Conservation (phyloP, 2,888 invertebrate genomes). For the Aphidoletes aphidimyza region DNA sequence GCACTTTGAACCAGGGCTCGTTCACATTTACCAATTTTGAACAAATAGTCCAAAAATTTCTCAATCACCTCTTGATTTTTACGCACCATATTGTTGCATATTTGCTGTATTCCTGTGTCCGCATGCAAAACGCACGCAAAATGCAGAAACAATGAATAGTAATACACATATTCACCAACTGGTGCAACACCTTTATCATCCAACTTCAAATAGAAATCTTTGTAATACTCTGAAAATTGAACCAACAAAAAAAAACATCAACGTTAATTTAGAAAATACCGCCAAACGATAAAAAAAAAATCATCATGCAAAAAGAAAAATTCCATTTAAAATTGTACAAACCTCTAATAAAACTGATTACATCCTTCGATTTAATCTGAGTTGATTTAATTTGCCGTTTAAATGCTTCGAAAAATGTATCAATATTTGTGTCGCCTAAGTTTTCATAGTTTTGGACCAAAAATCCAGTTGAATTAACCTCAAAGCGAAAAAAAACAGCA, state of each 20-base stretch:
- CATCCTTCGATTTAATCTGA: slow-evolving; percentile 56
- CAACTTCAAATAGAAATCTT: slow-evolving; percentile 4
- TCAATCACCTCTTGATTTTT: slow-evolving; percentile 61
- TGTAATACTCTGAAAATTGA: neutral
- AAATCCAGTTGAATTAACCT: slow-evolving; percentile 62
- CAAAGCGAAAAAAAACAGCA: neutral
- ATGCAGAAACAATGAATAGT: slow-evolving; percentile 64
- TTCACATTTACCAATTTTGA: slow-evolving; percentile 57
- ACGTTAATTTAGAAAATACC: no score
- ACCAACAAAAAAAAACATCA: neutral
- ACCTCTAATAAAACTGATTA: slow-evolving; percentile 62
- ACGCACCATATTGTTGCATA: slow-evolving; percentile 62
- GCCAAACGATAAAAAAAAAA: neutral
- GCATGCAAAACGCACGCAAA: slow-evolving; percentile 63
- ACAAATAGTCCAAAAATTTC: slow-evolving; percentile 60
- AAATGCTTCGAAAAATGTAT: slow-evolving; percentile 61
- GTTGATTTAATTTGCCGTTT: slow-evolving; percentile 56
- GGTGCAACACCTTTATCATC: slow-evolving; percentile 58
- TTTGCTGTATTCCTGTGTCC: slow-evolving; percentile 62
- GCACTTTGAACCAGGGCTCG: slow-evolving; percentile 60
- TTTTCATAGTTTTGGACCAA: slow-evolving; percentile 59
- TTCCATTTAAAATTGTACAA: slow-evolving; percentile 20
- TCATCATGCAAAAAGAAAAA: no score
- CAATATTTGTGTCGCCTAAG: slow-evolving; percentile 63
- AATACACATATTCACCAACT: slow-evolving; percentile 62